These are phyloP conservation scores for Hippasteria phrygiana DNA, from an alignment of 53 echinoderm and acorn worm genomes.

Conservation along the genomic window DNA sequence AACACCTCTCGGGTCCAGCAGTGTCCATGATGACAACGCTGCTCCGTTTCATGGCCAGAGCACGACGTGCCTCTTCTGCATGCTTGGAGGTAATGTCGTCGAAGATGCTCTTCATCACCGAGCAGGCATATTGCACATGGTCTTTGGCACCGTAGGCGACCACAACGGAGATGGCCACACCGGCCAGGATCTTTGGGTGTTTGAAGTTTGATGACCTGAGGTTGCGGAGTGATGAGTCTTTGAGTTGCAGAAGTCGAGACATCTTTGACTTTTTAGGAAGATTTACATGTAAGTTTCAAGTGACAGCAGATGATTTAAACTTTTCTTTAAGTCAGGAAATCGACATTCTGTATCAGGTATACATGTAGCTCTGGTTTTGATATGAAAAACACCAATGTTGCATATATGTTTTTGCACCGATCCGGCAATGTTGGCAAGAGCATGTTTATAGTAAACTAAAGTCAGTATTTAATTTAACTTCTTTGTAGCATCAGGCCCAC, in stretches of 20 bases:
- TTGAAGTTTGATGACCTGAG: slow-evolving; percentile 37
- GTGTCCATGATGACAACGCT: slow-evolving; percentile 40
- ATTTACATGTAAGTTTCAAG: neutral
- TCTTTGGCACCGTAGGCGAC: slow-evolving; percentile 81
- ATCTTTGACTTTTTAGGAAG: neutral
- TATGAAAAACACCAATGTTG: neutral
- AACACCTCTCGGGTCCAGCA: neutral
- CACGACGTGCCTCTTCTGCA: neutral
- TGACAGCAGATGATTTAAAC: too few species aligned
- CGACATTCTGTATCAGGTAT: neutral
- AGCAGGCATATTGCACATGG: slow-evolving; percentile 54
- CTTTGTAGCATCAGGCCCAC: neutral
- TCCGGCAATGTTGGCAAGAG: neutral
- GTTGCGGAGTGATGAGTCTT: neutral
- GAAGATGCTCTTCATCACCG: slow-evolving; percentile 34
- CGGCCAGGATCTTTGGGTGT: slow-evolving; percentile 83
- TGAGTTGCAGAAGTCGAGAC: slow-evolving; percentile 41
- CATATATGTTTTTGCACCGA: neutral
- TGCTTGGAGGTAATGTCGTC: slow-evolving; percentile 54
- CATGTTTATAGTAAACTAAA: neutral
- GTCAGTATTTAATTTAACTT: neutral
- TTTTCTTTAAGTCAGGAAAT: neutral
- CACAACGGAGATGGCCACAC: slow-evolving; percentile 77
- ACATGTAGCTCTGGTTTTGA: neutral
- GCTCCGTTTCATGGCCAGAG: neutral